phyloP scores from a whole-genome alignment of 2,797 vertebrate species.

The Thalassophryne amazonica region DNA sequence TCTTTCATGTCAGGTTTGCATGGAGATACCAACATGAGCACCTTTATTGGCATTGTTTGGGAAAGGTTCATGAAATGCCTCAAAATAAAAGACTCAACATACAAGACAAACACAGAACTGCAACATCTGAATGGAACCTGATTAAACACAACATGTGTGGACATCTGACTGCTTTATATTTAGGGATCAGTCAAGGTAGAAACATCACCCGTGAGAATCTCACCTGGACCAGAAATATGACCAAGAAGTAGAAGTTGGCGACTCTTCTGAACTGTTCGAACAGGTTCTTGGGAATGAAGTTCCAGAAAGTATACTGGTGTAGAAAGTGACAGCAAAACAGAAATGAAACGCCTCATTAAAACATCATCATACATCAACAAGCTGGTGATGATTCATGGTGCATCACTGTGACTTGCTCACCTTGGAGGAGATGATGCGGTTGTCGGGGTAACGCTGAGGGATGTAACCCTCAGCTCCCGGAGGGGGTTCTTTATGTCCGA shows the following conservation, averaged over 20 bases:
- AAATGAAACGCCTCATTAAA: too few relatives aligned
- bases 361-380: too few relatives aligned
- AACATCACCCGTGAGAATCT: constrained; percentile 27
- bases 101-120: too few relatives aligned
- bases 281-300: constrained; percentile 97
- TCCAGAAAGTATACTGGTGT: constrained; percentile 95
- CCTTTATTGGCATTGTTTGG: too few relatives aligned
- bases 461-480: constrained; percentile 94
- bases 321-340: constrained; percentile 14
- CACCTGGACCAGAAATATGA: constrained; percentile 99
- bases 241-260: constrained; percentile 98
- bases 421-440: constrained; percentile 97
- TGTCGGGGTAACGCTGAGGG: constrained; percentile 95
- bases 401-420: constrained; percentile 61
- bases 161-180: not conserved
- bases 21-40: too few relatives aligned
- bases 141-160: too few relatives aligned
- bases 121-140: too few relatives aligned
- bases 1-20: too few relatives aligned
- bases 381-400: not conserved
- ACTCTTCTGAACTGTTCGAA: constrained; percentile 99
- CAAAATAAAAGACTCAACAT: too few relatives aligned
- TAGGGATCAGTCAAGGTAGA: not conserved
- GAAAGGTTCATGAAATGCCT: too few relatives aligned
- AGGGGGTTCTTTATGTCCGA: constrained; percentile 93